Evolutionary conservation across 2,113 vertebrate genomes (phyloP).

Genomic region (Semnornis frantzii): DNA sequence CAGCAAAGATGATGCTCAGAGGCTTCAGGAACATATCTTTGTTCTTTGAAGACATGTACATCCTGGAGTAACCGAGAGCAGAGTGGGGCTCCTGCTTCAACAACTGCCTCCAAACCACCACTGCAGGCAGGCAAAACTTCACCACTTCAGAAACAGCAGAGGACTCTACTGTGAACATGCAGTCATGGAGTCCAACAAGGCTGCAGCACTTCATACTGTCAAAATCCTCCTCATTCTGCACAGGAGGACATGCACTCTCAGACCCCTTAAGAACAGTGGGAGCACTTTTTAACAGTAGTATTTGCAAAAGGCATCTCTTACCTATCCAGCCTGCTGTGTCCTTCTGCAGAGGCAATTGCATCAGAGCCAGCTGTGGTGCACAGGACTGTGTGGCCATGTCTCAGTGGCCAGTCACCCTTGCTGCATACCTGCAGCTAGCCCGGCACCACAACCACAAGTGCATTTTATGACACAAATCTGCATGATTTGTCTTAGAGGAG

Average conservation of each 20-base stretch:
- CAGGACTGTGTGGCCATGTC: fast-evolving
- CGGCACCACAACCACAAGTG: background rate
- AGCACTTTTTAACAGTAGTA: background rate
- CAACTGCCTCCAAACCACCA: background rate
- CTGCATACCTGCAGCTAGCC: background rate
- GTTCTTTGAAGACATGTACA: background rate
- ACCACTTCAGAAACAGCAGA: background rate
- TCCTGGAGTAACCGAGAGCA: background rate
- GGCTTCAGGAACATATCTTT: background rate
- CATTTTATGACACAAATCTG: background rate
- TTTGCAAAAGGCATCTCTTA: background rate
- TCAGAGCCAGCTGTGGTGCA: background rate
- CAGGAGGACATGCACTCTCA: background rate
- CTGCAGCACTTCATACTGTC: background rate
- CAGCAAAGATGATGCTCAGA: background rate
- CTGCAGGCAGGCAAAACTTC: background rate
- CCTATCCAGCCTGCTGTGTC: background rate
- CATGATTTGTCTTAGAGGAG: background rate
- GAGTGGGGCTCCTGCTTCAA: background rate
- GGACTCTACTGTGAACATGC: background rate
- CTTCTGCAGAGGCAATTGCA: background rate
- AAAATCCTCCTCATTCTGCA: background rate
- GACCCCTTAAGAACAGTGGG: background rate
- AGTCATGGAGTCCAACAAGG: background rate
- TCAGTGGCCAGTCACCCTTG: background rate